phyloP scores from a whole-genome alignment of 2,113 vertebrate genomes.

The Thunnus maccoyii region DNA sequence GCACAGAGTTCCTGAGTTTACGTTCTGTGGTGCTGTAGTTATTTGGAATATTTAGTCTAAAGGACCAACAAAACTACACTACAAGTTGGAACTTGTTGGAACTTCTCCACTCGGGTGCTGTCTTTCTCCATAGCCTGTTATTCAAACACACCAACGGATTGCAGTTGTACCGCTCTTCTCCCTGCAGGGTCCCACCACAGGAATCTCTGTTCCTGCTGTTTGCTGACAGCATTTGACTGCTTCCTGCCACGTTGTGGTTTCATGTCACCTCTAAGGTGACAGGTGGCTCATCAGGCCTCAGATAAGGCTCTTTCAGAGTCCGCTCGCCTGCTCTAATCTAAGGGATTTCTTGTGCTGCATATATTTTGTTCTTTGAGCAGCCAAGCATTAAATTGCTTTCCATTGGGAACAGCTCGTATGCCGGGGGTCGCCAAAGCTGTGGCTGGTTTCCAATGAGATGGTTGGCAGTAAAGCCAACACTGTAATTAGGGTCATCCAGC shows the following conservation, averaged over 20 bases:
- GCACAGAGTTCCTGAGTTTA: too few relatives aligned
- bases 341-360: constrained; percentile 85
- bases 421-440: constrained; percentile 81
- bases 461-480: constrained; percentile 73
- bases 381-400: constrained; percentile 92
- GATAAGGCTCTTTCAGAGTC: constrained; percentile 82
- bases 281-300: constrained; percentile 73
- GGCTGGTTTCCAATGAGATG: constrained; percentile 76
- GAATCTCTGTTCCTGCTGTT: constrained; percentile 67
- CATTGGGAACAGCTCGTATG: constrained; percentile 84
- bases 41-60: too few relatives aligned
- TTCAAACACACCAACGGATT: constrained; percentile 14
- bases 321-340: constrained; percentile 86
- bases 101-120: not conserved
- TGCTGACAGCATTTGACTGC: constrained; percentile 77
- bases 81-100: not conserved
- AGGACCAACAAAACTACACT: too few relatives aligned
- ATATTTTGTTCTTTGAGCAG: constrained; percentile 84
- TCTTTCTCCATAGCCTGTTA: constrained; percentile 21
- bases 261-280: constrained; percentile 82
- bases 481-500: constrained; percentile 79
- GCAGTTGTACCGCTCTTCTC: constrained; percentile 16
- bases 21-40: too few relatives aligned
- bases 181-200: constrained; percentile 32
- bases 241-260: constrained; percentile 75